Conservation (phyloP, 92 coral and sea anemone species). For the Epizoanthus scotinus region DNA sequence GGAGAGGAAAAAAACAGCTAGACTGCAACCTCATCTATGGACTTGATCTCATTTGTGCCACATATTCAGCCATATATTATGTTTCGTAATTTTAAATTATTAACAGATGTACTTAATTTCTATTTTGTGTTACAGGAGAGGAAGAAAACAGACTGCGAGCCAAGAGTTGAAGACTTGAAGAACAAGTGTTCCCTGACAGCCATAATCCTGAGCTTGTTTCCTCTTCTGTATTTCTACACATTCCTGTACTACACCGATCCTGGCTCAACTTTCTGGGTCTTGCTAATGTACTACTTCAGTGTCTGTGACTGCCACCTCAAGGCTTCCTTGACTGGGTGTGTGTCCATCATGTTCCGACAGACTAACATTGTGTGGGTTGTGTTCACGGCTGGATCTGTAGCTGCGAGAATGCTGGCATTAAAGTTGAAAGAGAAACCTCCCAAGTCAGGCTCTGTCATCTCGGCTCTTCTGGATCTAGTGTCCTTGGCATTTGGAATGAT, state of each 20-base stretch:
- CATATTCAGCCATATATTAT: too few species aligned
- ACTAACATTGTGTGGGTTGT: slow-evolving; percentile 91
- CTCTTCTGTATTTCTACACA: slow-evolving; percentile 87
- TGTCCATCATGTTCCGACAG: slow-evolving; percentile 80
- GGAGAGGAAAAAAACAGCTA: too few species aligned
- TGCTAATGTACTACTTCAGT: slow-evolving; percentile 85
- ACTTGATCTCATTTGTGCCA: too few species aligned
- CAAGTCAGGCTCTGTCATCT: slow-evolving; percentile 21
- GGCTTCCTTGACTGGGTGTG: slow-evolving; percentile 72
- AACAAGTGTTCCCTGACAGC: slow-evolving; percentile 67
- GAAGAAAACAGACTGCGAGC: neutral
- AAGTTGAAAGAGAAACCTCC: slow-evolving; percentile 3
- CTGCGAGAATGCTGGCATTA: slow-evolving; percentile 56
- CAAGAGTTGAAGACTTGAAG: neutral
- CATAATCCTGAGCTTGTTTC: slow-evolving; percentile 63
- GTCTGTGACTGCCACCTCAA: slow-evolving; percentile 67
- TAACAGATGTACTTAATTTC: too few species aligned
- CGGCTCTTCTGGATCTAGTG: slow-evolving; percentile 55
- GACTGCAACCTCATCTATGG: too few species aligned
- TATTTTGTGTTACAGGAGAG: slow-evolving; percentile 12
- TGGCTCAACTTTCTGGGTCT: slow-evolving; percentile 88
- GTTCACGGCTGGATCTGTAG: slow-evolving; percentile 88
- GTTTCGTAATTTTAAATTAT: too few species aligned
- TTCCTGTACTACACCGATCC: slow-evolving; percentile 96
- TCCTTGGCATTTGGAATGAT: slow-evolving; percentile 41